phyloP scores from a whole-genome alignment of 1,140 invertebrate species.

The Orchestia grillus region DNA sequence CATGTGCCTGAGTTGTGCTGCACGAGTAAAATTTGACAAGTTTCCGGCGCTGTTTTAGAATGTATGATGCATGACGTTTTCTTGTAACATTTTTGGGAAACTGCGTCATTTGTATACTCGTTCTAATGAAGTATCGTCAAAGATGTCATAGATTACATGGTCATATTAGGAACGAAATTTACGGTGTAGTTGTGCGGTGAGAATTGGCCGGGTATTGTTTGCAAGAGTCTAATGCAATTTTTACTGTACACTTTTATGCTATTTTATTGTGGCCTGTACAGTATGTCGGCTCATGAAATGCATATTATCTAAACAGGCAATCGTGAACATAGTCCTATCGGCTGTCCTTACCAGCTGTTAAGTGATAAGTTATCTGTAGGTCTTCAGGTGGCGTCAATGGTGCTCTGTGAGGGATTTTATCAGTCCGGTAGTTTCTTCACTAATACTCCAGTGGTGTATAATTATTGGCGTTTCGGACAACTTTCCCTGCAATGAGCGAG shows the following conservation, averaged over 20 bases:
- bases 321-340: conserved; percentile 40
- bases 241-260: neutral
- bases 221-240: neutral
- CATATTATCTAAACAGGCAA: neutral
- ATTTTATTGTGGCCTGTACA: neutral
- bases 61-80: neutral
- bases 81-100: neutral
- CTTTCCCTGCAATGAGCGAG: neutral
- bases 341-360: conserved; percentile 41
- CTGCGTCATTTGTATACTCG: neutral
- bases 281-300: conserved; percentile 18
- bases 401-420: conserved; percentile 23
- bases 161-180: neutral
- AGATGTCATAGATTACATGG: neutral
- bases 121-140: neutral
- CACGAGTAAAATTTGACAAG: neutral
- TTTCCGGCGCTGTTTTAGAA: neutral
- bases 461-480: neutral
- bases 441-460: neutral
- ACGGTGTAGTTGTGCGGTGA: neutral
- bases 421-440: neutral
- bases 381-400: conserved; percentile 19
- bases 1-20: neutral
- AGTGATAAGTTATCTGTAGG: conserved; percentile 20
- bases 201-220: neutral